phyloP scores from a whole-genome alignment of 2,888 invertebrate genomes.

The Lithosia quadra region DNA sequence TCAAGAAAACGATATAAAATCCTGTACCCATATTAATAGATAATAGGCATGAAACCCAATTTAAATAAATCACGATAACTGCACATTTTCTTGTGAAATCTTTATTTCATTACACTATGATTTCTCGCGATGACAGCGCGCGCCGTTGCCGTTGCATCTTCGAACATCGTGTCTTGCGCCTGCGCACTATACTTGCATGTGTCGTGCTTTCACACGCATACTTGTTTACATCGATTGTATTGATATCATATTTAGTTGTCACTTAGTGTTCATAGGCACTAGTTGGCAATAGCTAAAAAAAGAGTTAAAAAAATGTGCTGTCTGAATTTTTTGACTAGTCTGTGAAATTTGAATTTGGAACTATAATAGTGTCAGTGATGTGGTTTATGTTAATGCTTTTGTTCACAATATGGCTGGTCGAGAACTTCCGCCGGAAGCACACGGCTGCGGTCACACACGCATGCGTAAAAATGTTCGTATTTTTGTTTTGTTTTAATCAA shows the following conservation, averaged over 20 bases:
- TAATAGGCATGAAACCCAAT: neutral
- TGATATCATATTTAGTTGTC: conserved; percentile 56
- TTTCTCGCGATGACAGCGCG: conserved; percentile 62
- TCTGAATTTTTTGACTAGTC: conserved; percentile 35
- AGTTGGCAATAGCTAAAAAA: conserved; percentile 19
- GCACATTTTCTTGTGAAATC: conserved; percentile 35
- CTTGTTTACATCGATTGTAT: conserved; percentile 55
- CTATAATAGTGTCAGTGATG: conserved; percentile 63
- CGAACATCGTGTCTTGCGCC: conserved; percentile 39
- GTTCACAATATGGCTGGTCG: conserved; percentile 81
- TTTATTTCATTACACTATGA: conserved; percentile 42
- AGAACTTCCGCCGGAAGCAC: conserved; percentile 77
- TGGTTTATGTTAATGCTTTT: conserved; percentile 78
- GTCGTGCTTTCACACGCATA: conserved; percentile 66
- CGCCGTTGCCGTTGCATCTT: conserved; percentile 49
- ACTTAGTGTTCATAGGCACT: conserved; percentile 40
- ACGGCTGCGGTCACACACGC: conserved; percentile 69
- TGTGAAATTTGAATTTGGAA: conserved; percentile 47
- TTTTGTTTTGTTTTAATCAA: conserved; percentile 35
- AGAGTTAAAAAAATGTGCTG: conserved; percentile 33
- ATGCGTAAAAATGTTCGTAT: conserved; percentile 80
- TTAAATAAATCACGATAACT: conserved; percentile 7
- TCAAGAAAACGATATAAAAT: neutral
- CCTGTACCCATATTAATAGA: neutral
- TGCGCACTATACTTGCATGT: conserved; percentile 53